phyloP scores from a whole-genome alignment of 2,113 vertebrate genomes.

The Lophochroa leadbeateri region DNA sequence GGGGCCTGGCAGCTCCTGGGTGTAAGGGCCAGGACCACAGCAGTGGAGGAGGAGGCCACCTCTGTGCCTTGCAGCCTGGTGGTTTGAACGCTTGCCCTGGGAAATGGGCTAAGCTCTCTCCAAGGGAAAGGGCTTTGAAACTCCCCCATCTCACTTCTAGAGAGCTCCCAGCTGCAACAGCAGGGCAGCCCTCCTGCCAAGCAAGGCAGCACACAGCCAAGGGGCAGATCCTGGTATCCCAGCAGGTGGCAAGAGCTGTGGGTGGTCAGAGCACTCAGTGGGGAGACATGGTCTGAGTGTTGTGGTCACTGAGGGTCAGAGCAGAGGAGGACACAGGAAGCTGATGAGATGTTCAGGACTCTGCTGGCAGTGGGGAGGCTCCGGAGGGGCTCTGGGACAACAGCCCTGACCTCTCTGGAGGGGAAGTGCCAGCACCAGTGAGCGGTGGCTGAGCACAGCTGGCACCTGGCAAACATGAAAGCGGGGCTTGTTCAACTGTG shows the following conservation, averaged over 20 bases:
- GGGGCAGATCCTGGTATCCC: neutral
- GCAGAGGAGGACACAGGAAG: neutral
- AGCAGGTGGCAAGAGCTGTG: neutral
- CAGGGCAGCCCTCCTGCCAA: neutral
- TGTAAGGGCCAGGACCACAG: neutral
- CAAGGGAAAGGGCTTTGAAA: neutral
- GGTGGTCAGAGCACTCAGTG: neutral
- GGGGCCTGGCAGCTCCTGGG: neutral
- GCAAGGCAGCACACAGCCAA: neutral
- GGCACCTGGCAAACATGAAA: constrained; percentile 39
- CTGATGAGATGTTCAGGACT: neutral
- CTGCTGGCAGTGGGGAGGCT: neutral
- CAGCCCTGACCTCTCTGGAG: neutral
- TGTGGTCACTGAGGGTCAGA: neutral
- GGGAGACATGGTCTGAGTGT: neutral
- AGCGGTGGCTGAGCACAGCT: neutral
- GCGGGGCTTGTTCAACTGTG: neutral
- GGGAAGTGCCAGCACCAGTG: neutral
- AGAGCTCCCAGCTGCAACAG: neutral
- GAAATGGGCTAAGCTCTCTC: neutral
- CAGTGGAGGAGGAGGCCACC: neutral
- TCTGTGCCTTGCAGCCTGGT: neutral
- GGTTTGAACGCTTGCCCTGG: neutral
- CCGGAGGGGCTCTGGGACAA: neutral
- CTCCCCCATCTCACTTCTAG: neutral